Evolutionary conservation across 2,888 invertebrate genomes (phyloP).

Genomic region (Hemaris fuciformis): DNA sequence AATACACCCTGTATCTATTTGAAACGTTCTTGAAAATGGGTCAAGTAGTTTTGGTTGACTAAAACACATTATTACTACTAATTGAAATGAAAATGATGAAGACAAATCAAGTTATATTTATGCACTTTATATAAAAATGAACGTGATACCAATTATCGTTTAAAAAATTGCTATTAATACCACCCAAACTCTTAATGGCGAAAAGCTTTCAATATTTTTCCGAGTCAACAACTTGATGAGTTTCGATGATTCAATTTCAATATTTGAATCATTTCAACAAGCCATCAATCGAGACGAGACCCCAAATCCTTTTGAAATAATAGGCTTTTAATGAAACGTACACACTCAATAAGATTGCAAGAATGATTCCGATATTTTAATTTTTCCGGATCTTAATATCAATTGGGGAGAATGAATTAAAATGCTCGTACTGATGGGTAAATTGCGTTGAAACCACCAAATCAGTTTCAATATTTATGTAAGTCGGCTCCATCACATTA

Average conservation of each 20-base stretch:
- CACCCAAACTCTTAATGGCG: background rate
- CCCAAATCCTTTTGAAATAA: slow-evolving; percentile 3
- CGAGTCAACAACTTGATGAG: background rate
- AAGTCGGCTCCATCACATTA: background rate
- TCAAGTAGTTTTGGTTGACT: no score
- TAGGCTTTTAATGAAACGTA: slow-evolving; percentile 7
- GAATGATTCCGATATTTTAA: background rate
- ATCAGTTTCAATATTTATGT: background rate
- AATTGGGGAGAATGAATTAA: slow-evolving; percentile 2
- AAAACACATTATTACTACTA: no score
- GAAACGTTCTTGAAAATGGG: background rate
- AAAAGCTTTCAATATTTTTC: background rate
- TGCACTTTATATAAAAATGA: no score
- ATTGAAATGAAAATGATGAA: no score
- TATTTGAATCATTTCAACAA: background rate
- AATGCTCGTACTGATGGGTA: background rate
- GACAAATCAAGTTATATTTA: no score
- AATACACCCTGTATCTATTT: no score
- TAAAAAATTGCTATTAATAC: background rate
- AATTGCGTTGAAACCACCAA: background rate
- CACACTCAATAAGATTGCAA: background rate
- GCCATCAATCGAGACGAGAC: background rate
- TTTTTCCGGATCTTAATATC: background rate
- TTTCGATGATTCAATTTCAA: background rate
- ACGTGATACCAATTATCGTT: background rate